Evolutionary conservation across 2,888 invertebrate species (phyloP), one percentile per base, ranked within the genome.

Genomic region (Scaptomyza flava): DNA sequence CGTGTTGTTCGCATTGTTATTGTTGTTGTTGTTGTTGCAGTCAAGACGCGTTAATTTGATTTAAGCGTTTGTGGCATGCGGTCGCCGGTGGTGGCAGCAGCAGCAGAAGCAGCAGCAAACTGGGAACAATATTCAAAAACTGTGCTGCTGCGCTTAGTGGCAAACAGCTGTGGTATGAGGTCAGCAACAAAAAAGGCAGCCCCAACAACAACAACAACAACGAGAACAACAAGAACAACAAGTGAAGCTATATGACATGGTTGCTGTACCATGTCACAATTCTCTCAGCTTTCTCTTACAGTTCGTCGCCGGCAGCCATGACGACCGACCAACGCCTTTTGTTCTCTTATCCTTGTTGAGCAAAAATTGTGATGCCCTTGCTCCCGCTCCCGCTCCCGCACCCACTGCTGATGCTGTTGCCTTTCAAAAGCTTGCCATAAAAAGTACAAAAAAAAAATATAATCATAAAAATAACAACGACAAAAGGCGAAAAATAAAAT

Each of bases 41-140:
- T 76, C 65, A 74, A 77, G 74, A 77, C 71, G 80, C 80, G 81
- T 83, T 83, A 85, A 83, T 86, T 86, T 86, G 71, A 86, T 86
- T 82, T 79, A 72, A 83, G 69, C 77, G 69, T 72, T 75, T 86
- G 72, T 72, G 80, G 76, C 72, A 76, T 70, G 80, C 73, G 78
- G 78, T 72, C 50, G 41, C 47, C 67, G 47, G 34, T 46, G 9
- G 41, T 17, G 9, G 41, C 41, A 17, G 41, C 41, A 17, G 41
- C 41, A 17, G 17, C 9, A 17, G 41, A 9, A 41, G 4, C 41
- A 41, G 8, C 38, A 33, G 57, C 62, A 60, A 63, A 31, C 71
- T 50, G 47, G 45, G 52, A 9, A 63, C 53, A 72, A 76, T 53
- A 59, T 67, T 56, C 56, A 62, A 72, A 63, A 65, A 50, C 64